Percentiles rank a stretch among this genome's conserved stretches.
phyloP scores from a whole-genome alignment of 2,888 invertebrate species.

The Amblyjoppa proteus region DNA sequence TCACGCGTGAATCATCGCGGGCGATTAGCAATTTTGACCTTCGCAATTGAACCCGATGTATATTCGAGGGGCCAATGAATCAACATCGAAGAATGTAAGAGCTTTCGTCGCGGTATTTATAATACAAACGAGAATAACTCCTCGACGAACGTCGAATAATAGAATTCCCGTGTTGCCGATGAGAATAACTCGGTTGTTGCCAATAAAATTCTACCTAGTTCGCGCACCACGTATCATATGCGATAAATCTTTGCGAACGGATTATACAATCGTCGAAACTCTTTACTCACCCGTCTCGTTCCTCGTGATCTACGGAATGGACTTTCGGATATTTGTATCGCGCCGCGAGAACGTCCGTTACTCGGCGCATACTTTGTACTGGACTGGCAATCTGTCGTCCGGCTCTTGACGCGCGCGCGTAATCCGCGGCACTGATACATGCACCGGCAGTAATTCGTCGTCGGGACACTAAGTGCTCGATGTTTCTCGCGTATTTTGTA shows the following conservation, averaged over 20 bases:
- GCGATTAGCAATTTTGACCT: background rate
- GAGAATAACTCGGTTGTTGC: constrained; percentile 18
- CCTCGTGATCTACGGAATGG: background rate
- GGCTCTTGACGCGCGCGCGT: constrained; percentile 17
- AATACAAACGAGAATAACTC: background rate
- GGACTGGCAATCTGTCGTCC: constrained; percentile 8
- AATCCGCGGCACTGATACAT: background rate
- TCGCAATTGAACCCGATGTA: too few relatives aligned
- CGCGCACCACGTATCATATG: background rate
- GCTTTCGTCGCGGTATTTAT: constrained; percentile 22
- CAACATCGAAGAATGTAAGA: constrained; percentile 12
- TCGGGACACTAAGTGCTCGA: background rate
- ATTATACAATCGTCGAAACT: background rate
- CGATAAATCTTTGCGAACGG: constrained; percentile 21
- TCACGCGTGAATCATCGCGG: background rate
- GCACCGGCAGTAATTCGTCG: background rate
- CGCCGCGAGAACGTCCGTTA: background rate
- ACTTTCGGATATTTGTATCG: constrained; percentile 5
- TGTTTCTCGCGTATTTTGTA: background rate
- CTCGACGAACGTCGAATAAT: background rate
- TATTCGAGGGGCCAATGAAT: background rate
- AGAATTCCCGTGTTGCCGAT: constrained; percentile 10
- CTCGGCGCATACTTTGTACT: background rate
- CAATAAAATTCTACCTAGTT: constrained; percentile 18
- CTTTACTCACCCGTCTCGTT: constrained; percentile 9